Evolutionary conservation across 2,888 invertebrate genomes (phyloP).

Genomic region (Ornithoptera priamus): DNA sequence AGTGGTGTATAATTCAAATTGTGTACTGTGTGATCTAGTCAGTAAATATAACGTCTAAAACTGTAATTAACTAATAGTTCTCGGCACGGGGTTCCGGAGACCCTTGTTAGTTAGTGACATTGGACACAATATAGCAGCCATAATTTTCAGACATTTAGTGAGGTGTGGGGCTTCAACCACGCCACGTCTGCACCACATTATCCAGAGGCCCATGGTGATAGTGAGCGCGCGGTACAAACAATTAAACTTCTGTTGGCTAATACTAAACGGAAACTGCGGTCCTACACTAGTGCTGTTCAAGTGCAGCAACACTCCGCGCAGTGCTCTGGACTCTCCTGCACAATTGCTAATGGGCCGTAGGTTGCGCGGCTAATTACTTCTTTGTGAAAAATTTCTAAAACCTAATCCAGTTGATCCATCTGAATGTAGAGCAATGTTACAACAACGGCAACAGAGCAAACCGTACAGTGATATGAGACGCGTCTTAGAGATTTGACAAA

Average conservation of each 20-base stretch:
- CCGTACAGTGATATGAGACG: too few relatives aligned
- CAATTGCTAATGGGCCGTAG: slow-evolving; percentile 1
- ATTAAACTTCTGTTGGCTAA: too few relatives aligned
- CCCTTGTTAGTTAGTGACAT: not conserved
- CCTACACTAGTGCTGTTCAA: not conserved
- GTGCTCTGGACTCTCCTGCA: not conserved
- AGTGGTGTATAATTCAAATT: not conserved
- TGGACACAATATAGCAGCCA: not conserved
- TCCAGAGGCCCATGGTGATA: not conserved
- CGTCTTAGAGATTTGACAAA: not conserved
- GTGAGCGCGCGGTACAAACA: not conserved
- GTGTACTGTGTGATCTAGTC: not conserved
- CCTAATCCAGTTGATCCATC: not conserved
- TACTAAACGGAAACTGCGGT: not conserved
- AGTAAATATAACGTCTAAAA: not conserved
- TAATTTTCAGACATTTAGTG: not conserved
- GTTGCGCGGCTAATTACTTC: not conserved
- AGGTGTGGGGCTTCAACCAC: not conserved
- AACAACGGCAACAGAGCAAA: not conserved
- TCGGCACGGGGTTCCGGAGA: not conserved
- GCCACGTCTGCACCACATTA: not conserved
- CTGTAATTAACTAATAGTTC: not conserved
- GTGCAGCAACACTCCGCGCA: not conserved
- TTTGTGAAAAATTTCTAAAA: not conserved
- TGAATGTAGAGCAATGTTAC: not conserved